These are phyloP conservation scores for Neomorphus geoffroyi DNA, from an alignment of 2,797 vertebrate genomes.

Conservation along the genomic window DNA sequence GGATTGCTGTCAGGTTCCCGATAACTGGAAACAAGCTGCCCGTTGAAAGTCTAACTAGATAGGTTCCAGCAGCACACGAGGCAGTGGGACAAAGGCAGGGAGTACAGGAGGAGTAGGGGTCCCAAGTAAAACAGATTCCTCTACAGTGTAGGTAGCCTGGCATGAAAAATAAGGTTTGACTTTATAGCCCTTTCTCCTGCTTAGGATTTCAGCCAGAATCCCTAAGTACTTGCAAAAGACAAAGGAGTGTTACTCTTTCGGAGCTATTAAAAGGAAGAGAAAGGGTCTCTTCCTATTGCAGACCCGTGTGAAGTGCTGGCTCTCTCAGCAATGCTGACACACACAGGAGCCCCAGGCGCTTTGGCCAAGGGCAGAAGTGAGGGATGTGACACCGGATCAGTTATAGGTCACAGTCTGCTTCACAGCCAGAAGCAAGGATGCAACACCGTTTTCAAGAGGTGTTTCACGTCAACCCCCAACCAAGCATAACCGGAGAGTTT, in stretches of 20 bases:
- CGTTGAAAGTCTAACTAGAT: background rate
- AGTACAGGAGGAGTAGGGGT: background rate
- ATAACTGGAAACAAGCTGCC: background rate
- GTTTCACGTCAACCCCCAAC: conserved; percentile 9
- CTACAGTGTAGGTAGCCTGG: background rate
- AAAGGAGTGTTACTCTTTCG: background rate
- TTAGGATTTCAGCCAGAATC: background rate
- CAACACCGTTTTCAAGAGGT: background rate
- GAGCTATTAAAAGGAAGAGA: background rate
- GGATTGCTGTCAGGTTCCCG: background rate
- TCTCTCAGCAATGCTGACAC: fast-evolving
- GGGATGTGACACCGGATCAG: background rate
- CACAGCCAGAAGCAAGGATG: background rate
- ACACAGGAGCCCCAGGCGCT: background rate
- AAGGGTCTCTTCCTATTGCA: background rate
- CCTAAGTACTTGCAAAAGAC: background rate
- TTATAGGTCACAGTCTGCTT: background rate
- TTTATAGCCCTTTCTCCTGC: background rate
- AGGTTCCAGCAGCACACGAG: background rate
- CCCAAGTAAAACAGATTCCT: background rate
- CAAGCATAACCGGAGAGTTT: background rate
- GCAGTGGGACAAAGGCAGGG: background rate
- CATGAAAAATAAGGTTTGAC: background rate
- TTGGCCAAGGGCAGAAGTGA: background rate
- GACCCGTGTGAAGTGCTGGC: background rate